These are phyloP conservation scores for Oryzaephilus surinamensis DNA, from an alignment of 1,140 invertebrate genomes.

Conservation along the genomic window DNA sequence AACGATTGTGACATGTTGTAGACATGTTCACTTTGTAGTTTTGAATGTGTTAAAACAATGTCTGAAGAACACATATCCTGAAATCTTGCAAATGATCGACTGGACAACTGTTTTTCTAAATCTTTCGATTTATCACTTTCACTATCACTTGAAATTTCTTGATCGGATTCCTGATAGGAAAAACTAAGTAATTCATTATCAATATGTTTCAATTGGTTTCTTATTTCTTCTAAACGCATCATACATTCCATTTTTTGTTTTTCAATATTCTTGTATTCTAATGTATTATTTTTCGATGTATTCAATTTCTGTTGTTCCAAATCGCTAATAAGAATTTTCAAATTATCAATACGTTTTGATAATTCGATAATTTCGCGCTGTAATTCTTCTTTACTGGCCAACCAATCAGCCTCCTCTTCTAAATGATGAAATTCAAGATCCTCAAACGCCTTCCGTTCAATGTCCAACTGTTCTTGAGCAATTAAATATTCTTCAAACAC, in stretches of 20 bases:
- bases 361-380: conserved; percentile 64
- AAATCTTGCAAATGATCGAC: conserved; percentile 8
- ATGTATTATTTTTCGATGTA: conserved; percentile 26
- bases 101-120: conserved; percentile 16
- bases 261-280: conserved; percentile 30
- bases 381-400: conserved; percentile 70
- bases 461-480: conserved; percentile 57
- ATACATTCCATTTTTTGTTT: conserved; percentile 29
- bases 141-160: conserved; percentile 31
- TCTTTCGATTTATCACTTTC: conserved; percentile 32
- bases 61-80: too few species aligned
- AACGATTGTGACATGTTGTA: conserved; percentile 35
- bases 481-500: conserved; percentile 49
- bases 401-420: conserved; percentile 77
- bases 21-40: conserved; percentile 17
- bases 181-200: conserved; percentile 24
- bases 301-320: conserved; percentile 51
- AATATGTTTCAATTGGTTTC: conserved; percentile 23
- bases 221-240: conserved; percentile 26
- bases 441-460: conserved; percentile 73
- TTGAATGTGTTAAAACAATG: too few species aligned
- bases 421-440: conserved; percentile 89
- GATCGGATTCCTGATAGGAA: conserved; percentile 30
- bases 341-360: conserved; percentile 49
- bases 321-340: conserved; percentile 51